A percentile compares a stretch with the other conserved stretches of the same genome.
These are phyloP conservation scores for Irena cyanogastra DNA, from an alignment of 2,113 vertebrate species.

Conservation along the genomic window DNA sequence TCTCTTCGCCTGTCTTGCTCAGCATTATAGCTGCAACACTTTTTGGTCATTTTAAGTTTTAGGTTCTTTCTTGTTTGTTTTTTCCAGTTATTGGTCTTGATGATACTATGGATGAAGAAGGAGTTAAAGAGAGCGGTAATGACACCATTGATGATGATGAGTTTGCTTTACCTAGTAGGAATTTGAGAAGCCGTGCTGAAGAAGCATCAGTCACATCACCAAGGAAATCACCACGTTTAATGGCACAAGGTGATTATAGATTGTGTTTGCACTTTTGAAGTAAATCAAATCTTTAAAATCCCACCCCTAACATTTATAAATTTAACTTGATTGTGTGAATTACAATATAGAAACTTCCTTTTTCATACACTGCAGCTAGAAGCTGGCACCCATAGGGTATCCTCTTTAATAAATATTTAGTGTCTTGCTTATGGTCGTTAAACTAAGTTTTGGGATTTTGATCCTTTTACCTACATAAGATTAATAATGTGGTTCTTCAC, in stretches of 20 bases:
- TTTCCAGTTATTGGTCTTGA: slow-evolving; percentile 78
- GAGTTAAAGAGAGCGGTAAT: slow-evolving; percentile 77
- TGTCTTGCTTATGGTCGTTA: neutral
- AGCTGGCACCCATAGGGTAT: neutral
- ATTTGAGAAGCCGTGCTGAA: slow-evolving; percentile 72
- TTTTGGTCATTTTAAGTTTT: slow-evolving; percentile 33
- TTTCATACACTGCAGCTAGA: neutral
- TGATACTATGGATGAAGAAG: slow-evolving; percentile 81
- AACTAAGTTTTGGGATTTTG: neutral
- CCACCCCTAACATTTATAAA: neutral
- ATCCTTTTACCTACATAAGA: neutral
- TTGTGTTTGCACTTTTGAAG: neutral
- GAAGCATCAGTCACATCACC: slow-evolving; percentile 72
- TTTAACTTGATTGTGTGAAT: neutral
- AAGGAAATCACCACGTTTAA: slow-evolving; percentile 82
- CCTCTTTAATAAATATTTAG: neutral
- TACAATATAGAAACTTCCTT: neutral
- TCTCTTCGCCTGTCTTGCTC: neutral
- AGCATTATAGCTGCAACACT: neutral
- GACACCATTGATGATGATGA: slow-evolving; percentile 78
- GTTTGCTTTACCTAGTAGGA: slow-evolving; percentile 72
- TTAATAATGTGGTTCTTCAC: neutral
- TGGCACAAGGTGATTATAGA: slow-evolving; percentile 75
- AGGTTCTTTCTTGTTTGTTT: slow-evolving; percentile 34
- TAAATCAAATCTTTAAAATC: neutral